Evolutionary conservation across 2,113 vertebrate genomes (phyloP).

Genomic region (Corythornis vintsioides): DNA sequence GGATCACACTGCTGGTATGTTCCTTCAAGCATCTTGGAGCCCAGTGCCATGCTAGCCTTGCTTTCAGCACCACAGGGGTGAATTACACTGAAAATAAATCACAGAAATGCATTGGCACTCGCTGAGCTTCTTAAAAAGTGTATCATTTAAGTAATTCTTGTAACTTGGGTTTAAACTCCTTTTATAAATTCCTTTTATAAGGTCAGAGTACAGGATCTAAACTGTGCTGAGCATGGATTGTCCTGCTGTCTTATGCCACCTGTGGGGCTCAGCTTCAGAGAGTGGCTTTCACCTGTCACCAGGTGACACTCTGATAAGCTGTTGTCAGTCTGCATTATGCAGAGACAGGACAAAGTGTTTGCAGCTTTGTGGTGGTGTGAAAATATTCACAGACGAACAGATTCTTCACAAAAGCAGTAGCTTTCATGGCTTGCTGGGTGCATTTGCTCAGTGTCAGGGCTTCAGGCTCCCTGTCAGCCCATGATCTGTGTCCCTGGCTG

Average conservation of each 20-base stretch:
- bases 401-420: neutral
- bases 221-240: rapidly evolving
- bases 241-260: rapidly evolving
- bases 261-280: rapidly evolving
- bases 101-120: rapidly evolving
- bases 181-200: neutral
- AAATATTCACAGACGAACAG: neutral
- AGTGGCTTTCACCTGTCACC: neutral
- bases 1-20: rapidly evolving
- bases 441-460: rapidly evolving
- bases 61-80: neutral
- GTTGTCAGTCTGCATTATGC: neutral
- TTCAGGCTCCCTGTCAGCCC: neutral
- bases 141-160: neutral
- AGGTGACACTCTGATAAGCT: rapidly evolving
- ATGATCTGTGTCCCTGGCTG: rapidly evolving
- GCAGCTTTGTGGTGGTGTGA: neutral
- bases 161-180: neutral
- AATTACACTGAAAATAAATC: neutral
- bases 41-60: rapidly evolving
- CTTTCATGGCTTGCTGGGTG: rapidly evolving
- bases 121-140: neutral
- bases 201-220: neutral
- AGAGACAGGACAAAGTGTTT: neutral
- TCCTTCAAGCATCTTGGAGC: rapidly evolving